phyloP scores from a whole-genome alignment of 2,888 invertebrate species.

The Axea sp. region DNA sequence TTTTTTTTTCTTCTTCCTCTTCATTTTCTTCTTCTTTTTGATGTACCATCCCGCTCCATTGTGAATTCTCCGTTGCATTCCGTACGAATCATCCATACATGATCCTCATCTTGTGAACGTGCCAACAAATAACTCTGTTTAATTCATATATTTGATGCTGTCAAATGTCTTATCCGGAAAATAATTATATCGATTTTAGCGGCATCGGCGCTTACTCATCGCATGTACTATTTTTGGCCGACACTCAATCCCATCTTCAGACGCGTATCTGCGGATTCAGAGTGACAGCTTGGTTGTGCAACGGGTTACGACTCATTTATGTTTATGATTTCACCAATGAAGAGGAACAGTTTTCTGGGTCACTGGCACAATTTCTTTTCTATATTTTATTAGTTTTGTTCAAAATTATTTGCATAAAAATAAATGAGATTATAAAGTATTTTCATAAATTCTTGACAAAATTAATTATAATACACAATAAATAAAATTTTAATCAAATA shows the following conservation, averaged over 20 bases:
- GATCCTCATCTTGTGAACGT: constrained; percentile 6
- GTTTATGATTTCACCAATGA: constrained; percentile 24
- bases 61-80: constrained; percentile 27
- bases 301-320: constrained; percentile 22
- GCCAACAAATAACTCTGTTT: constrained; percentile 32
- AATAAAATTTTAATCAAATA: too few species aligned
- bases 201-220: constrained; percentile 42
- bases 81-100: constrained; percentile 13
- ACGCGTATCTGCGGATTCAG: constrained; percentile 20
- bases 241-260: constrained; percentile 34
- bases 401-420: too few species aligned
- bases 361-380: too few species aligned
- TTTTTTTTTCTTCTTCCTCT: constrained; percentile 10
- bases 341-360: background rate
- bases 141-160: constrained; percentile 10
- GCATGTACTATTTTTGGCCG: constrained; percentile 23
- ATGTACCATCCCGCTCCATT: background rate
- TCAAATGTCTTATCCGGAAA: constrained; percentile 27
- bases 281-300: constrained; percentile 27
- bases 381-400: too few species aligned
- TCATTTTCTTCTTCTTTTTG: constrained; percentile 1
- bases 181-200: constrained; percentile 47
- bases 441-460: too few species aligned
- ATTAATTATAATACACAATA: too few species aligned
- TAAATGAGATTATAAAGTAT: too few species aligned